Base-by-base conservation (phyloP, 1,140 invertebrate species). In the Batillaria attramentaria region DNA sequence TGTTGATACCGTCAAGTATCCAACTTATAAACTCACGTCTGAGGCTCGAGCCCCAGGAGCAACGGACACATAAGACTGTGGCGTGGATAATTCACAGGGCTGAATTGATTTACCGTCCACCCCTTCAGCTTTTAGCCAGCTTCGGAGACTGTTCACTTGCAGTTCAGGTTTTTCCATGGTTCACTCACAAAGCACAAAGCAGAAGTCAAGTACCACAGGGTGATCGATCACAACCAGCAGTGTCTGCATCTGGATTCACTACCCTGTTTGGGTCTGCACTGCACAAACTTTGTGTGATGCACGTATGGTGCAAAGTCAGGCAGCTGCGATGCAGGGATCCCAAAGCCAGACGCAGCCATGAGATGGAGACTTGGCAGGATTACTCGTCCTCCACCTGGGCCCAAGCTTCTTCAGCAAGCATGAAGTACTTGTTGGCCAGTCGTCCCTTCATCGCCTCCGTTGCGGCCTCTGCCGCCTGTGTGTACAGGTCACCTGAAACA, bases 401-500 rank as follows among this genome's bases (percentile, higher is more conserved):
- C 66, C 81, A 89, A 18, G 88, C 88, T 82, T 93, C 91, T 85
- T 94, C 93, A 28, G 93, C 92, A 72, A 92, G 83, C 83, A 90
- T 90, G 81, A 92, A 94, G 82, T 92, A 93, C 85, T 93, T 93
- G 82, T 91, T 92, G 18, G 93, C 93, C 66, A 93, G 84, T 72
- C 92, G 88, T 72, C 93, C 93, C 81, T 93, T 93, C 92, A 93
- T 93, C 18, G 91, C 90, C 72, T 87, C 90, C 86, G 91, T 93
- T 4, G 93, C 93, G 50, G 83, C 83, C 74, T 94, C 93, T 62
- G 93, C 93, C 43, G 93, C 93, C 77, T 90, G 86, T 74, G 85
- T 92, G 84, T 90, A 94, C 70, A 93, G 81, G 68, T 93, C 92
- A 70, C 90, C 92, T 92, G 81, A 24, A 87, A 85, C 41, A n/a